Evolutionary conservation across 1,140 invertebrate genomes (phyloP).

Genomic region (Pogonomyrmex barbatus): DNA sequence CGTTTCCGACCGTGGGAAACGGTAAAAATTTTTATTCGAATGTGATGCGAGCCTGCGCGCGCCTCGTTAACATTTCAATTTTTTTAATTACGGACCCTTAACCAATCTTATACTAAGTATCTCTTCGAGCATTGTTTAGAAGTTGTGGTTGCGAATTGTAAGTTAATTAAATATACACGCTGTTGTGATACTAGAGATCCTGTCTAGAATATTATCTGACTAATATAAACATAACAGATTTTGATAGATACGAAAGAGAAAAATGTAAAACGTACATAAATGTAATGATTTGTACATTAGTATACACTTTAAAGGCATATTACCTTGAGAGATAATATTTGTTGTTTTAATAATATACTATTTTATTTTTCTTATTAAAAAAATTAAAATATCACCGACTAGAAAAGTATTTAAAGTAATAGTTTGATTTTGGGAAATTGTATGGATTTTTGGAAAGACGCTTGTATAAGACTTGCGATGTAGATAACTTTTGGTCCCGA

Average conservation of each 20-base stretch:
- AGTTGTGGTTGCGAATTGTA: not conserved
- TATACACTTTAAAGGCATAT: not conserved
- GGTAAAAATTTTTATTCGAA: slow-evolving; percentile 6
- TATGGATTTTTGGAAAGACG: no score
- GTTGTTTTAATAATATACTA: slow-evolving; percentile 6
- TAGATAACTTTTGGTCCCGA: no score
- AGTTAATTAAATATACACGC: not conserved
- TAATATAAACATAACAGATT: not conserved
- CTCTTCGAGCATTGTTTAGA: not conserved
- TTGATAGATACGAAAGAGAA: not conserved
- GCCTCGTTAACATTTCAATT: not conserved
- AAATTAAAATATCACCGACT: not conserved
- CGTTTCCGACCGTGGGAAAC: slow-evolving; percentile 11
- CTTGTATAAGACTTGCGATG: no score
- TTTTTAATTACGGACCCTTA: not conserved
- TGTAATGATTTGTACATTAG: not conserved
- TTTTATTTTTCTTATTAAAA: slow-evolving; percentile 8
- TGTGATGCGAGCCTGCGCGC: not conserved
- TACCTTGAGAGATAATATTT: not conserved
- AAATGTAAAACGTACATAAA: slow-evolving; percentile 17
- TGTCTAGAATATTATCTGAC: not conserved
- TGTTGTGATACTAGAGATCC: slow-evolving; percentile 46
- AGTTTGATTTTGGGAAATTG: no score
- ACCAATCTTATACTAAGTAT: not conserved
- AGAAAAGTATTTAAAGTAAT: no score